Evolutionary conservation across 2,113 vertebrate genomes (phyloP).

Genomic region (Malurus elegans): DNA sequence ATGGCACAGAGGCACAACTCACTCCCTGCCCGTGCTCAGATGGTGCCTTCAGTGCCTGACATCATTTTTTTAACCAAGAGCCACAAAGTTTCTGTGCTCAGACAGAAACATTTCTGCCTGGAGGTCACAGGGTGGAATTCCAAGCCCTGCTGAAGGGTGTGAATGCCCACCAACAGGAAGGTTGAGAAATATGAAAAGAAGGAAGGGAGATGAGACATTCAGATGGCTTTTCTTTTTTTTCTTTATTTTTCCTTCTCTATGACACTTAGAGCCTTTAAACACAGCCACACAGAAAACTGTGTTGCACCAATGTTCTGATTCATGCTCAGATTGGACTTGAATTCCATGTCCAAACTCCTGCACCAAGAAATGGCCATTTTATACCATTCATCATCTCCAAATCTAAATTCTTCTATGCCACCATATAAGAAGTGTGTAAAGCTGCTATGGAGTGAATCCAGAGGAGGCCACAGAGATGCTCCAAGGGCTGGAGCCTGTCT

Average conservation of each 20-base stretch:
- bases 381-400: not conserved
- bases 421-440: not conserved
- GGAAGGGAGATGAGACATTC: not conserved
- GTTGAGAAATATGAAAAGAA: not conserved
- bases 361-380: not conserved
- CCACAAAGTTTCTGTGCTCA: accelerated
- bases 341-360: not conserved
- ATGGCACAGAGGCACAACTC: not conserved
- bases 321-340: not conserved
- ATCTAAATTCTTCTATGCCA: not conserved
- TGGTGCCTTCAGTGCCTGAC: not conserved
- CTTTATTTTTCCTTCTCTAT: not conserved
- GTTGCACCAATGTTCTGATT: not conserved
- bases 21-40: not conserved
- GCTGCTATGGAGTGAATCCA: not conserved
- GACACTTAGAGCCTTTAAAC: not conserved
- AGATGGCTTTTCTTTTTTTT: not conserved
- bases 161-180: accelerated
- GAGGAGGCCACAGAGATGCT: not conserved
- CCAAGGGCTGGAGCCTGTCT: accelerated
- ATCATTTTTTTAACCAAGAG: not conserved
- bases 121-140: not conserved
- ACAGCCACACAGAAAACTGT: not conserved
- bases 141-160: not conserved
- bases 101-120: not conserved